Evolutionary conservation across 2,888 invertebrate genomes (phyloP), one percentile per base, ranked within the genome.

Genomic region (Colostygia pectinataria): DNA sequence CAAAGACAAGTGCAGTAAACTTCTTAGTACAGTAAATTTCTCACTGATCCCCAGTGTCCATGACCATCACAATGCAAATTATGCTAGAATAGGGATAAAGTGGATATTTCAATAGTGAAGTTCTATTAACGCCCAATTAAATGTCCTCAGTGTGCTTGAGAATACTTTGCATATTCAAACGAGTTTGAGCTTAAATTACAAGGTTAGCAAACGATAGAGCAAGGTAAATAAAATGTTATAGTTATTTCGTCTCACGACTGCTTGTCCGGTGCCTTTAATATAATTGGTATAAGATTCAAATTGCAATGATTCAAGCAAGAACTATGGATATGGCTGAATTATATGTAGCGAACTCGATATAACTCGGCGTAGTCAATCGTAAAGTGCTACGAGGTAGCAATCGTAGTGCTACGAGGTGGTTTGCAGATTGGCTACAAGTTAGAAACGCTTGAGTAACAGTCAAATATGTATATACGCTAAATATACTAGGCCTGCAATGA

Each of bases 51-150:
- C 15, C 28, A 27, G 27, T 37, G 42, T 44, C 56, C n/a, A n/a
- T n/a, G n/a, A n/a, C n/a, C n/a, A 53, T 55, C 45, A 51, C 40
- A 57, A n/a, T 59, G 57, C 53, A 53, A 59, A 59, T n/a, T n/a
- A n/a, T 56, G 41, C 37, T 31, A 29, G 27, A 38, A 52, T 39
- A 51, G 55, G 34, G 49, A 52, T 53, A 49, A 53, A 55, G 55
- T 53, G 57, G 57, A 53, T 57, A 45, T 59, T 57, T 57, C 53
- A 53, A 55, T 57, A 57, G 51, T 51, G 18, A 39, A 57, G 46
- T 47, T 49, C 40, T 47, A 51, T 55, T 59, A 57, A 49, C 55
- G 38, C 49, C 41, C 44, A 44, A 55, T 55, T 59, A 55, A 53
- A 53, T 43, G 31, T 40, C 44, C 39, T 39, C 41, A 40, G 45